Percentiles rank a stretch among this genome's conserved stretches.
phyloP scores from a whole-genome alignment of 2,888 invertebrate genomes.

The Mystacides longicornis region DNA sequence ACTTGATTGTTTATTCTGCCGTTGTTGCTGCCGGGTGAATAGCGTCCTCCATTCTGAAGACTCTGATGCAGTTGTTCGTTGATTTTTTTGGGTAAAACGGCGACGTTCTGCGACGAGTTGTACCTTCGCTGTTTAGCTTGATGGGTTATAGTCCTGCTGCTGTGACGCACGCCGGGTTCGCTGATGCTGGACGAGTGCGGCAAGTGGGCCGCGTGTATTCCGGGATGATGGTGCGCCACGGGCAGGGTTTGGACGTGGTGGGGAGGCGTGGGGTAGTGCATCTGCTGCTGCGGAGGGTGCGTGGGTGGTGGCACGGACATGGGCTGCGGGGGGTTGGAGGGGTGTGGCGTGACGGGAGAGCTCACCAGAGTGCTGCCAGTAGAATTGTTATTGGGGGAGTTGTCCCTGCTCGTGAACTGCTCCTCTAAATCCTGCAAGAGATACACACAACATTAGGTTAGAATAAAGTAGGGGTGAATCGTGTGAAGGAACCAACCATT shows the following conservation, averaged over 20 bases:
- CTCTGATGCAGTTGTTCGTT: neutral
- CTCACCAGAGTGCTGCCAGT: constrained; percentile 6
- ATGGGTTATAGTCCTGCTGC: constrained; percentile 11
- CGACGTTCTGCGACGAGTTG: constrained; percentile 33
- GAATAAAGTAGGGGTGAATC: neutral
- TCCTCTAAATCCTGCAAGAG: constrained; percentile 19
- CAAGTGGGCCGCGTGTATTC: constrained; percentile 38
- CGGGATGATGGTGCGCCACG: constrained; percentile 28
- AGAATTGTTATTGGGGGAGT: constrained; percentile 30
- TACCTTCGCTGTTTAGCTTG: constrained; percentile 35
- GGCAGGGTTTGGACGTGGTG: constrained; percentile 7
- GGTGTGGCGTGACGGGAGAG: constrained; percentile 23
- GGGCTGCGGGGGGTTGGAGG: constrained; percentile 23
- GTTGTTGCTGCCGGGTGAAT: constrained; percentile 13
- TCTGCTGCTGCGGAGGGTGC: constrained; percentile 44
- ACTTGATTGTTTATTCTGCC: constrained; percentile 12
- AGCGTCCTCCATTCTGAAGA: constrained; percentile 14
- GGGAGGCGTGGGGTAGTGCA: constrained; percentile 38
- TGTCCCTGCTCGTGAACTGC: constrained; percentile 36
- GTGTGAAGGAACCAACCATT: no score
- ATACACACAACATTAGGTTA: neutral
- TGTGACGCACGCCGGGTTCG: constrained; percentile 17
- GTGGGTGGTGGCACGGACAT: constrained; percentile 34
- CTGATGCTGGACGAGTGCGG: constrained; percentile 32
- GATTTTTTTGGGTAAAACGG: constrained; percentile 34